These are phyloP conservation scores for Distichodus sexfasciatus DNA, from an alignment of 2,797 vertebrate species.

Conservation along the genomic window DNA sequence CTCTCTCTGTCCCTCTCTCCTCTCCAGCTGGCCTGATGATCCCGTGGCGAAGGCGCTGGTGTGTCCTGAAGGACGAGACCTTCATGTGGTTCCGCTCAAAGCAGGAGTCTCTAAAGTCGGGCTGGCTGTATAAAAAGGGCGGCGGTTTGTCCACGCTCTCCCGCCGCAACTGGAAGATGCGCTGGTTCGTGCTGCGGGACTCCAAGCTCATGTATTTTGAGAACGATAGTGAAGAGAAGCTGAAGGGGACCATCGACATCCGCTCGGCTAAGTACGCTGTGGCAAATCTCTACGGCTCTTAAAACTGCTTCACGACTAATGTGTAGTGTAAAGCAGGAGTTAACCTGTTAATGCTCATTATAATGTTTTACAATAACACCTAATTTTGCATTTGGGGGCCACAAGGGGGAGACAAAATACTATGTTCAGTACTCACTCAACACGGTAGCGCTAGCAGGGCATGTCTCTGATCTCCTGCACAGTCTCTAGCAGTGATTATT, in stretches of 20 bases:
- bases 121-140: slow-evolving; percentile 93
- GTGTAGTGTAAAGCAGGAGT: no score
- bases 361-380: no score
- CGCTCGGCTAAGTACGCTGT: slow-evolving; percentile 82
- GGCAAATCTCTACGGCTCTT: no score
- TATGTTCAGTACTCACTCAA: no score
- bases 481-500: no score
- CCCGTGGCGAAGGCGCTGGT: slow-evolving; percentile 90
- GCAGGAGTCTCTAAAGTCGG: slow-evolving; percentile 90
- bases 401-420: no score
- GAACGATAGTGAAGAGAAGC: slow-evolving; percentile 90
- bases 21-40: slow-evolving; percentile 87
- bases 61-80: slow-evolving; percentile 90
- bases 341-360: no score
- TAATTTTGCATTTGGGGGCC: no score
- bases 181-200: slow-evolving; percentile 91
- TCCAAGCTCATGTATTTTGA: slow-evolving; percentile 91
- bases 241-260: slow-evolving; percentile 90
- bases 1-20: not conserved
- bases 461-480: no score
- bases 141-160: slow-evolving; percentile 89
- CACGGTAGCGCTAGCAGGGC: no score
- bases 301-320: no score
- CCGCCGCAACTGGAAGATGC: slow-evolving; percentile 92
- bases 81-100: slow-evolving; percentile 98